Percentiles rank a stretch among this genome's conserved stretches.
Evolutionary conservation across 2,113 vertebrate genomes (phyloP).

Genomic region (Psammodynastes pulverulentus): DNA sequence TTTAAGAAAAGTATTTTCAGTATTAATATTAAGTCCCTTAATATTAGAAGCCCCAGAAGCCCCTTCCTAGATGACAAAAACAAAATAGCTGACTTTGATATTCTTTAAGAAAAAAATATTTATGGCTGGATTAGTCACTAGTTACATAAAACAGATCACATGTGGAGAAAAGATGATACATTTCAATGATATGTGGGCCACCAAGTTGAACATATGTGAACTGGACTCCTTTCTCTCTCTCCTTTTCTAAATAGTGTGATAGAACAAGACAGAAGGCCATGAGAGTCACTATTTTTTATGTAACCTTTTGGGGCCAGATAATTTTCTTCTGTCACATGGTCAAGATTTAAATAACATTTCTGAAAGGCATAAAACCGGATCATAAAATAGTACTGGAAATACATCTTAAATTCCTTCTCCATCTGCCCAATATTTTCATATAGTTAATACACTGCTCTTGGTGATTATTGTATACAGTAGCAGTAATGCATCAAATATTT

Average conservation of each 20-base stretch:
- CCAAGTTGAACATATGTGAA: conserved; percentile 28
- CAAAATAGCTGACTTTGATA: conserved; percentile 40
- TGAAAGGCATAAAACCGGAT: background rate
- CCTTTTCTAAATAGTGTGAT: background rate
- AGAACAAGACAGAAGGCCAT: conserved; percentile 4
- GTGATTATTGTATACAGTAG: background rate
- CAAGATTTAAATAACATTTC: background rate
- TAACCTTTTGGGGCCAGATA: background rate
- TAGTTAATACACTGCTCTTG: background rate
- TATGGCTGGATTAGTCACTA: conserved; percentile 44
- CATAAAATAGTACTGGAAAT: background rate
- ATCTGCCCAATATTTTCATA: background rate
- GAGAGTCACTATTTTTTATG: background rate
- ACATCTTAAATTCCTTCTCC: background rate
- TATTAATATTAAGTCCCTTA: conserved; percentile 36
- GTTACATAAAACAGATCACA: conserved; percentile 44
- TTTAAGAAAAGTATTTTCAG: conserved; percentile 7
- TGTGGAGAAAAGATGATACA: conserved; percentile 48
- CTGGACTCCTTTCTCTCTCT: background rate
- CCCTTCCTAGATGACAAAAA: conserved; percentile 35
- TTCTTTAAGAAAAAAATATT: conserved; percentile 31
- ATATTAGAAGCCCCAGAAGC: conserved; percentile 27
- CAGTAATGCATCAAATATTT: background rate
- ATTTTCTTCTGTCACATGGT: background rate
- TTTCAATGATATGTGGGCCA: conserved; percentile 13